Conservation (phyloP, 2,113 vertebrate species). For the Rhinichthys klamathensis region DNA sequence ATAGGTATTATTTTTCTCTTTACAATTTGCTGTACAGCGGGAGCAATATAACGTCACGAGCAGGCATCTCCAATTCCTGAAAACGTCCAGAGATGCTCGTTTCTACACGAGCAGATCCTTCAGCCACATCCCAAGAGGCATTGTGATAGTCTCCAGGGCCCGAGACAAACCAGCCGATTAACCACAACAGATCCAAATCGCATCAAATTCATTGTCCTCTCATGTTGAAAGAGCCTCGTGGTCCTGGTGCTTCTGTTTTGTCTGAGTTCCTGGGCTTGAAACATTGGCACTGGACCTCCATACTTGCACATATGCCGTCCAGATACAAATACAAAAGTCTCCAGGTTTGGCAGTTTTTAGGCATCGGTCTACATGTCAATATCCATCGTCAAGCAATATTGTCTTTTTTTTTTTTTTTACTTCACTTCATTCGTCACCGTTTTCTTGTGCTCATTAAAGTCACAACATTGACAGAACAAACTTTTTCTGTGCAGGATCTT, state of each 20-base stretch:
- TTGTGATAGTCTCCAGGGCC: constrained; percentile 14
- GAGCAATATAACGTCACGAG: constrained; percentile 43
- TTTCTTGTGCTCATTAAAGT: neutral
- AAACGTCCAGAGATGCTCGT: constrained; percentile 17
- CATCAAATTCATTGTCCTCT: constrained; percentile 8
- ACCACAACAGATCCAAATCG: neutral
- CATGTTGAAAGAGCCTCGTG: neutral
- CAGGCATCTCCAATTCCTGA: constrained; percentile 29
- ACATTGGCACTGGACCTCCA: constrained; percentile 22
- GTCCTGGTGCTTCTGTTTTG: constrained; percentile 2
- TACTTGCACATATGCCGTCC: neutral
- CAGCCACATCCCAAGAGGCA: neutral
- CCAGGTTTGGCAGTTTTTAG: constrained; percentile 17
- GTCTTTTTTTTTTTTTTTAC: neutral
- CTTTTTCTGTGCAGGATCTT: neutral
- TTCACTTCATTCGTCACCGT: neutral
- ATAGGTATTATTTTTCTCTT: constrained; percentile 59
- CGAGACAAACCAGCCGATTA: neutral
- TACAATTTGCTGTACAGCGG: constrained; percentile 72
- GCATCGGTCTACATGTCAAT: neutral
- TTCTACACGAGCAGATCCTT: neutral
- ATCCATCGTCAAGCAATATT: neutral
- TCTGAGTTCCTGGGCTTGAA: constrained; percentile 10
- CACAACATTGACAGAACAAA: neutral
- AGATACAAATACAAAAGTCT: neutral